Evolutionary conservation across 2,113 vertebrate genomes (phyloP).

Genomic region (Salvelinus sp.): DNA sequence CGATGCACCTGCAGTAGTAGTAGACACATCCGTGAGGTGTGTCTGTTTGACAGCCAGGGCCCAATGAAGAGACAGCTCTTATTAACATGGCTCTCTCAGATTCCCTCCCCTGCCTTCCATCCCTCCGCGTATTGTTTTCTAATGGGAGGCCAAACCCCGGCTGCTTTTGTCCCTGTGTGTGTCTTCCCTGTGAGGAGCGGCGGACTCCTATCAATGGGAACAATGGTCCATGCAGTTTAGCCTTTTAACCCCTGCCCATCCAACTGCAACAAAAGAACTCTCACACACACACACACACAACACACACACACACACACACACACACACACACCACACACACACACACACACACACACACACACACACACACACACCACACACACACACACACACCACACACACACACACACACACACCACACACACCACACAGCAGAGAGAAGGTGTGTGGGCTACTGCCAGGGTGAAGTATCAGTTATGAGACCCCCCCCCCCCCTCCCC

Average conservation of each 20-base stretch:
- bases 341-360: conserved; percentile 8
- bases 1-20: conserved; percentile 65
- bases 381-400: conserved; percentile 1
- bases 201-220: conserved; percentile 71
- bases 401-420: background rate
- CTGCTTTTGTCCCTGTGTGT: conserved; percentile 61
- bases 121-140: conserved; percentile 36
- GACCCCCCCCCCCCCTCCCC: background rate
- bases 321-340: conserved; percentile 24
- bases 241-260: conserved; percentile 73
- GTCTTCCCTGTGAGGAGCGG: conserved; percentile 64
- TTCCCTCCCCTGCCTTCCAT: conserved; percentile 6
- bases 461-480: conserved; percentile 50
- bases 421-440: conserved; percentile 11
- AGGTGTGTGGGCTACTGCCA: conserved; percentile 31
- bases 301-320: conserved; percentile 28
- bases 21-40: conserved; percentile 17
- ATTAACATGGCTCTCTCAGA: conserved; percentile 47
- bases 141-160: conserved; percentile 57
- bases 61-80: conserved; percentile 1
- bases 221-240: conserved; percentile 75
- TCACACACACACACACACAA: conserved; percentile 22
- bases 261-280: conserved; percentile 44
- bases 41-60: background rate
- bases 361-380: background rate